Conservation (phyloP, 2,888 invertebrate species). For the Toxonevra muliebris region DNA sequence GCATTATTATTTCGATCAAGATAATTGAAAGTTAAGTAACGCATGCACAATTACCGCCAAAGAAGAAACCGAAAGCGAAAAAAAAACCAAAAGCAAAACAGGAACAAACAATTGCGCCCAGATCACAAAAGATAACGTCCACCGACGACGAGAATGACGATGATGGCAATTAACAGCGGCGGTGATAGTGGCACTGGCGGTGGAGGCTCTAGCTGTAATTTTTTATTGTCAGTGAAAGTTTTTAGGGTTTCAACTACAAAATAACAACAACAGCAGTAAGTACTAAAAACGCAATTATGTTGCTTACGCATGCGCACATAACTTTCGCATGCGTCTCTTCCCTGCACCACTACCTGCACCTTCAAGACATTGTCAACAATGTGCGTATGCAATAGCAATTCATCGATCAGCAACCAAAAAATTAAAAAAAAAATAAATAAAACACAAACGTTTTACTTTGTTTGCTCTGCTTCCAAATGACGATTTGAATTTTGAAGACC, state of each 20-base stretch:
- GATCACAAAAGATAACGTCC: too few relatives aligned
- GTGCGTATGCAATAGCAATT: too few relatives aligned
- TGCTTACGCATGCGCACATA: background rate
- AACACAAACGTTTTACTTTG: too few relatives aligned
- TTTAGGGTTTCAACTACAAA: conserved; percentile 3
- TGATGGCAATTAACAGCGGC: conserved; percentile 7
- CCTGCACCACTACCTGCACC: too few relatives aligned
- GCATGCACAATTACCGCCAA: conserved; percentile 7
- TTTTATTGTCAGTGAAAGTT: conserved; percentile 34
- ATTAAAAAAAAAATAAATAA: too few relatives aligned
- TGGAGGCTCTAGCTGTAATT: conserved; percentile 18
- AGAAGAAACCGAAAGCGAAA: background rate
- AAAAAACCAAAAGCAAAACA: too few relatives aligned
- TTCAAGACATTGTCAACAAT: too few relatives aligned
- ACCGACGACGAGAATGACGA: conserved; percentile 14
- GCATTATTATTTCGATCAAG: background rate
- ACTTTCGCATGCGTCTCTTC: too few relatives aligned
- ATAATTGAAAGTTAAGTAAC: conserved; percentile 30
- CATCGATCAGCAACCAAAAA: too few relatives aligned
- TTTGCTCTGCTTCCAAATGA: too few relatives aligned
- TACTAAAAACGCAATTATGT: background rate
- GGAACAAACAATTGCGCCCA: too few relatives aligned
- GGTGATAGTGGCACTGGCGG: conserved; percentile 20
- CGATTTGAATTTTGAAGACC: too few relatives aligned
- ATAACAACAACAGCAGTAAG: background rate